Conservation (phyloP, 2,113 vertebrate genomes). For the Oryctolagus cuniculus region mOryCun1.1 NC_091440.1:133983501-133984000, state of each 20-base stretch:
- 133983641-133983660: conserved; percentile 47
- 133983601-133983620: conserved; percentile 44
- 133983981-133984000: conserved; percentile 11
- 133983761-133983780: conserved; percentile 69
- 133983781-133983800: conserved; percentile 70
- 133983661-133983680: conserved; percentile 68
- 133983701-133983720: conserved; percentile 83
- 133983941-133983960: not conserved
- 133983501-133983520: conserved; percentile 67
- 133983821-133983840: not conserved
- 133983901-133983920: not conserved
- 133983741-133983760: conserved; percentile 78
- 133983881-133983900: not conserved
- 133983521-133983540: conserved; percentile 75
- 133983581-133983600: conserved; percentile 67
- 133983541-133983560: conserved; percentile 67
- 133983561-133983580: conserved; percentile 66
- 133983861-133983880: not conserved
- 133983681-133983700: conserved; percentile 69
- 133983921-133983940: not conserved
- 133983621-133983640: conserved; percentile 65
- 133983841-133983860: not conserved
- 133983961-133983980: not conserved
- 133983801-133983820: not conserved
- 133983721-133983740: conserved; percentile 82